A percentile compares a stretch with the other conserved stretches of the same genome.
These are phyloP conservation scores for Myrmophylax atrothorax DNA, from an alignment of 2,113 vertebrate genomes.

Conservation along the genomic window DNA sequence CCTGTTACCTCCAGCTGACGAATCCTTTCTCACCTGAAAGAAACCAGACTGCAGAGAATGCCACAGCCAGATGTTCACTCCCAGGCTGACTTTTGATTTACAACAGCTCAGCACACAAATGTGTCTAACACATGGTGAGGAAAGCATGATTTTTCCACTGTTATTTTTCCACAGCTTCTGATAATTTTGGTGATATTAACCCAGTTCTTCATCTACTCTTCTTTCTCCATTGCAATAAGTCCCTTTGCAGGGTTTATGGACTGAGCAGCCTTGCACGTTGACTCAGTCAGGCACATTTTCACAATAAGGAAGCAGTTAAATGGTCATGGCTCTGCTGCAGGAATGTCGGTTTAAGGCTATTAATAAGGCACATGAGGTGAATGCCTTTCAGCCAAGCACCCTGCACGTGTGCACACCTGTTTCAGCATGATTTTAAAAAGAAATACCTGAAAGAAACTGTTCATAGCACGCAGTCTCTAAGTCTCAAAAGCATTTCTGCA, in stretches of 20 bases:
- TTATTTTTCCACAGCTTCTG: conserved; percentile 21
- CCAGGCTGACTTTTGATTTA: conserved; percentile 2
- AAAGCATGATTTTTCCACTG: conserved; percentile 40
- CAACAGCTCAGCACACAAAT: conserved; percentile 17
- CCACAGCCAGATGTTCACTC: conserved; percentile 18
- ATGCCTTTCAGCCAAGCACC: conserved; percentile 43
- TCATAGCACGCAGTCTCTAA: neutral
- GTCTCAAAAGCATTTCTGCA: conserved; percentile 2
- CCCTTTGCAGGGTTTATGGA: conserved; percentile 22
- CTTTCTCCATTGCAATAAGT: neutral
- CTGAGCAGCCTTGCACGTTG: neutral
- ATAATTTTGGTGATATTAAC: conserved; percentile 36
- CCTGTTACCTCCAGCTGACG: neutral
- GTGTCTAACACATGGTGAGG: neutral
- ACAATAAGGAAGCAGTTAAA: conserved; percentile 64
- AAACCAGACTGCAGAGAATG: neutral
- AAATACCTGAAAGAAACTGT: conserved; percentile 30
- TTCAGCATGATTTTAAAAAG: conserved; percentile 30
- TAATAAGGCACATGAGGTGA: conserved; percentile 68
- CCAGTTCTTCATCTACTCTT: conserved; percentile 9
- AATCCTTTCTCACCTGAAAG: conserved; percentile 22
- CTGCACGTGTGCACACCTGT: conserved; percentile 59
- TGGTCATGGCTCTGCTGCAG: conserved; percentile 36
- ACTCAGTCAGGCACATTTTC: conserved; percentile 41
- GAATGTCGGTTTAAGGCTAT: conserved; percentile 68